Evolutionary conservation across 2,797 vertebrate species (phyloP).

Genomic region (Molossus molossus): DNA sequence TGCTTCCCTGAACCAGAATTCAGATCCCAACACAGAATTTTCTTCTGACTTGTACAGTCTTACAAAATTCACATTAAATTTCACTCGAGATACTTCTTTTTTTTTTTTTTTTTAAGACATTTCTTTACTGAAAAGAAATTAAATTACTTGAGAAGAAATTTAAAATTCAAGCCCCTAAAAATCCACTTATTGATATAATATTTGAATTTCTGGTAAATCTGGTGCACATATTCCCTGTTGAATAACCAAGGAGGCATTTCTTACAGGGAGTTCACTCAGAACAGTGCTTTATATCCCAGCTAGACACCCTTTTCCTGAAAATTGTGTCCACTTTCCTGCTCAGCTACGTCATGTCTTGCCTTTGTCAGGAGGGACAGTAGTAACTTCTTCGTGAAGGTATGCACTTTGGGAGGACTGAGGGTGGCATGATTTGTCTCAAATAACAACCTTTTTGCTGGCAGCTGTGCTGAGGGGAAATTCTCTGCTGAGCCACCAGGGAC

Average conservation of each 20-base stretch:
- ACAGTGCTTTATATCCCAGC: neutral
- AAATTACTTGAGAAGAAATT: constrained; percentile 5
- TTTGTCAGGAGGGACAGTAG: neutral
- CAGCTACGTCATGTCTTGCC: neutral
- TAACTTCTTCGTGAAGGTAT: neutral
- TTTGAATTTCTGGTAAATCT: constrained; percentile 40
- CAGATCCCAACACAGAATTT: fast-evolving
- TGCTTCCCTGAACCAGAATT: neutral
- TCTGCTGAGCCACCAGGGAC: neutral
- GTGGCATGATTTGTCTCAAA: neutral
- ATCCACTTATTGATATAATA: neutral
- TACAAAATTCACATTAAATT: neutral
- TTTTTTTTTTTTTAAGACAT: neutral
- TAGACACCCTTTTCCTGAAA: neutral
- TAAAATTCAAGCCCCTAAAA: neutral
- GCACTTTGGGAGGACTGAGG: neutral
- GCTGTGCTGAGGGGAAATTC: neutral
- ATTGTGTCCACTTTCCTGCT: neutral
- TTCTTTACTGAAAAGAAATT: neutral
- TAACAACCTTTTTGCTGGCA: neutral
- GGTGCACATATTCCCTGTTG: neutral
- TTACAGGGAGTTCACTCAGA: neutral
- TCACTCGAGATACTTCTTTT: neutral
- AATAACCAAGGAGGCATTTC: neutral
- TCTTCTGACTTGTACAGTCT: neutral